phyloP scores from a whole-genome alignment of 2,113 vertebrate genomes.

The Dromaius novaehollandiae region DNA sequence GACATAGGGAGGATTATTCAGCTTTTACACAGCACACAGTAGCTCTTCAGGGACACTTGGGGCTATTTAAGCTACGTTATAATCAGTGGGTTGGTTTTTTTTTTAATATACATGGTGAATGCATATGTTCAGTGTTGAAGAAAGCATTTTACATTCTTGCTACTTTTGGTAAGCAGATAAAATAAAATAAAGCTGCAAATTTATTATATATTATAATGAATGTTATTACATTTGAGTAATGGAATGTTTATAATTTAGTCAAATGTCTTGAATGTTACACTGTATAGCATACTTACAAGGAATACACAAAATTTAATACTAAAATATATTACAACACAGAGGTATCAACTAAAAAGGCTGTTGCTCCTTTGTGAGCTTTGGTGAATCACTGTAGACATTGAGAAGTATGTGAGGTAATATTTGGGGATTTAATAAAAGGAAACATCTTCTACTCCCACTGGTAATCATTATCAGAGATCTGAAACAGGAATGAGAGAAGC shows the following conservation, averaged over 20 bases:
- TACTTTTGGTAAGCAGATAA: constrained; percentile 1
- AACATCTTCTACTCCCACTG: background rate
- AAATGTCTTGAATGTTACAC: background rate
- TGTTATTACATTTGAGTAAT: background rate
- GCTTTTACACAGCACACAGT: constrained; percentile 80
- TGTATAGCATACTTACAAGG: background rate
- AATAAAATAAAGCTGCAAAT: background rate
- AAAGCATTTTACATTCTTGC: background rate
- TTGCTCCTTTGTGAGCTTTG: background rate
- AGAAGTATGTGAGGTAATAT: background rate
- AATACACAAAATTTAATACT: background rate
- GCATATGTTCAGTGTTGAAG: background rate
- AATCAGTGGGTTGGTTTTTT: constrained; percentile 31
- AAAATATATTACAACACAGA: background rate
- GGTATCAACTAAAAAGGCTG: background rate
- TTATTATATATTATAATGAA: background rate
- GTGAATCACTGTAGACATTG: background rate
- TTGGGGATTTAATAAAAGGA: background rate
- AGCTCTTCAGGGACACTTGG: constrained; percentile 76
- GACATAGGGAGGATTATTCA: constrained; percentile 84
- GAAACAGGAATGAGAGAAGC: background rate
- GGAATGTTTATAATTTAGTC: background rate
- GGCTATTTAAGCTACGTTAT: constrained; percentile 71
- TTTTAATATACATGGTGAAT: constrained; percentile 34
- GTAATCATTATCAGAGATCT: background rate